Conservation (phyloP, 2,113 vertebrate genomes). For the Globicephala melas region DNA sequence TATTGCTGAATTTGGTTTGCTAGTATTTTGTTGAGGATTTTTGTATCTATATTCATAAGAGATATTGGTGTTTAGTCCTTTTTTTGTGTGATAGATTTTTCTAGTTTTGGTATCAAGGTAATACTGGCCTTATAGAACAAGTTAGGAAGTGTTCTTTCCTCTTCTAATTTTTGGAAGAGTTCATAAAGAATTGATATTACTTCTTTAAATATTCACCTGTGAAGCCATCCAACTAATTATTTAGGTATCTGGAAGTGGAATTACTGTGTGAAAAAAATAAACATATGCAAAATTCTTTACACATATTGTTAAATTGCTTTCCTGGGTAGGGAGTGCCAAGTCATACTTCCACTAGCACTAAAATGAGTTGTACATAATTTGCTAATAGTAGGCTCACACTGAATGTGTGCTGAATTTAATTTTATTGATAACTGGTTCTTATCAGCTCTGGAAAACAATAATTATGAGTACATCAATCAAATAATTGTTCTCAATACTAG, state of each 20-base stretch:
- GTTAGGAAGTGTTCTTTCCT: background rate
- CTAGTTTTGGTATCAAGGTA: background rate
- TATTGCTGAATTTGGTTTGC: background rate
- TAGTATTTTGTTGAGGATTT: background rate
- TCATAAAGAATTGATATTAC: background rate
- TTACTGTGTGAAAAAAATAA: background rate
- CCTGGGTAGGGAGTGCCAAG: background rate
- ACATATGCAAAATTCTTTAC: background rate
- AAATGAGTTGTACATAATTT: background rate
- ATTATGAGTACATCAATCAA: background rate
- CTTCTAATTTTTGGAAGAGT: constrained; percentile 4
- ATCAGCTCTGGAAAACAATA: background rate
- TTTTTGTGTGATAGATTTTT: background rate
- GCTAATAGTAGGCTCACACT: background rate
- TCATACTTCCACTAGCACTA: background rate
- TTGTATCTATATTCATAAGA: background rate
- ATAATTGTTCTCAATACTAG: background rate
- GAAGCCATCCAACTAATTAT: constrained; percentile 12
- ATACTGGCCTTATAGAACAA: background rate
- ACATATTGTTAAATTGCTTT: background rate
- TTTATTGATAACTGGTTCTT: background rate
- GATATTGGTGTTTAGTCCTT: background rate
- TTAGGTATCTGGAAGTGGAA: constrained; percentile 8
- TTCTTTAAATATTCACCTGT: constrained; percentile 16
- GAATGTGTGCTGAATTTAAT: constrained; percentile 2